Evolutionary conservation across 2,113 vertebrate genomes (phyloP), one percentile per base, ranked within the genome.

Genomic region (Cygnus buccinator): DNA sequence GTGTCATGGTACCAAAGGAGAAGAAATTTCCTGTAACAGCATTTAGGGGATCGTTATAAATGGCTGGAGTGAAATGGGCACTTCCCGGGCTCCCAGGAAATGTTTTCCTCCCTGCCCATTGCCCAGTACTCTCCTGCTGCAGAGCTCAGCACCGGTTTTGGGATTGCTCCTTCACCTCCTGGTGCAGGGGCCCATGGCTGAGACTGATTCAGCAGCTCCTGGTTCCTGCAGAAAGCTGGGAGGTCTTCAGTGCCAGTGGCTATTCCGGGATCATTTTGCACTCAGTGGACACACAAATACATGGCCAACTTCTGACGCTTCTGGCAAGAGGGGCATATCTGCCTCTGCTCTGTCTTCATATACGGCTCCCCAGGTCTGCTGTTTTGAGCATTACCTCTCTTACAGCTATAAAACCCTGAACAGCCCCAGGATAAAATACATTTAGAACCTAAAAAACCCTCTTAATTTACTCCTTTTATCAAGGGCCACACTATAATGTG

Each of bases 41-140:
- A 13, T 50, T 13, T 25, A 25, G 22, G 48, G 12, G 22, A 22
- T 50, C 48, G 6, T 50, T 50, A 50, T 50, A 25, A 13, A 9
- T 7, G 48, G 11, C 22, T 50, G 48, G 48, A 50, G 22, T 50
- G 48, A 50, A 23, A 50, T 13, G 48, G 48, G 48, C 22, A 23
- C 48, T 50, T 6, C 12, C 48, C 11, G 12, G 48, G 48, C 48
- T 23, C 48, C 22, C 22, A 50, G 13, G 48, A 41, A 65, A 7
- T 1, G 0, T 48, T 54, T 58, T 59, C 12, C 28, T 66, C 61
- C 44, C 62, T 55, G 54, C n/a, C 26, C 5, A 0, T 41, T 35
- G 6, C 29, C 11, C 10, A 2, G 2, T 59, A 46, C 23, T n/a
- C 4, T 76, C 25, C 18, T 1, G 1, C 23, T 46, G 9, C 13